Evolutionary conservation across 64 coral and sea anemone genomes (phyloP).

Genomic region (Acropora tenuis): DNA sequence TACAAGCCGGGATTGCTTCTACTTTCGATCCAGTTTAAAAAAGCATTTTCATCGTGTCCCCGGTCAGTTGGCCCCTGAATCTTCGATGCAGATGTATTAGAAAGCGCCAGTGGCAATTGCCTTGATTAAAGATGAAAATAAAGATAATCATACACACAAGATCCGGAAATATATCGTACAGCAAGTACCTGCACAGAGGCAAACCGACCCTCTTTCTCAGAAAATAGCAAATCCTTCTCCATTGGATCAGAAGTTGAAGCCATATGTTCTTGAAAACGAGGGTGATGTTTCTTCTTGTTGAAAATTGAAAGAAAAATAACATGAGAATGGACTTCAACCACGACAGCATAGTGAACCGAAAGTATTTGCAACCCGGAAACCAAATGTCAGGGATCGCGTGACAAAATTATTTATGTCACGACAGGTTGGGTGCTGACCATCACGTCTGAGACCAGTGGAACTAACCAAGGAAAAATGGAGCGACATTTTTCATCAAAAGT

Average conservation of each 20-base stretch:
- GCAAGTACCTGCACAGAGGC: neutral
- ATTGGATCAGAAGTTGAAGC: slow-evolving; percentile 4
- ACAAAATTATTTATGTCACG: neutral
- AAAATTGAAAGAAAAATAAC: slow-evolving; percentile 13
- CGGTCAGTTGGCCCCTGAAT: too few species aligned
- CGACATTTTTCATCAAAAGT: neutral
- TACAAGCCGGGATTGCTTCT: too few species aligned
- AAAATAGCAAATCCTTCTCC: slow-evolving; percentile 29
- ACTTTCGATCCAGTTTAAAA: too few species aligned
- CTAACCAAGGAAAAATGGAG: too few species aligned
- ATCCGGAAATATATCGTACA: neutral
- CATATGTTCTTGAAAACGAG: slow-evolving; percentile 17
- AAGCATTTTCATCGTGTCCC: too few species aligned
- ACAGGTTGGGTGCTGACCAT: neutral
- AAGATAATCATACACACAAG: neutral
- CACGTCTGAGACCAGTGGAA: neutral
- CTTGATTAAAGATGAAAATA: too few species aligned
- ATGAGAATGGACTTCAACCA: slow-evolving; percentile 17
- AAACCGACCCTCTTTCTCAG: slow-evolving; percentile 9
- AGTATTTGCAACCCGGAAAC: neutral
- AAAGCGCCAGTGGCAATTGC: too few species aligned
- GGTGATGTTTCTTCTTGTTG: slow-evolving; percentile 18
- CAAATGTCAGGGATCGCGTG: neutral
- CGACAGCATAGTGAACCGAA: slow-evolving; percentile 5
- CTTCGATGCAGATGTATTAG: too few species aligned